These are phyloP conservation scores for Meloidogyne hapla DNA, from an alignment of 1,140 invertebrate species.

Conservation along the genomic window DNA sequence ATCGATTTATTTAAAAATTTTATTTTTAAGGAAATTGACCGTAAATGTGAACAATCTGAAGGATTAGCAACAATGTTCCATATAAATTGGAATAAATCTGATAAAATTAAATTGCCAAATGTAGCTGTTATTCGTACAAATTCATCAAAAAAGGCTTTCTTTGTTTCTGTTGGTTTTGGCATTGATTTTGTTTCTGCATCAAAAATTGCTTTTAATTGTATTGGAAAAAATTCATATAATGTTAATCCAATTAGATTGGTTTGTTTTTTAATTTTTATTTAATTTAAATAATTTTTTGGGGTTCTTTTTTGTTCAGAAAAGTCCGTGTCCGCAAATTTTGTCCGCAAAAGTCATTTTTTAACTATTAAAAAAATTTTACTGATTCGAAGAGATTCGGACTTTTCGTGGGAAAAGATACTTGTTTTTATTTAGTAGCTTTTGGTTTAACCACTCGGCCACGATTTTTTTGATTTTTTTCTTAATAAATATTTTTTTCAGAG, in stretches of 20 bases:
- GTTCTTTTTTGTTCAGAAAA: too few species aligned
- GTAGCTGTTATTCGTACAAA: constrained; percentile 12
- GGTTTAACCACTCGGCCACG: too few species aligned
- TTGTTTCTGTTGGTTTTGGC: constrained; percentile 23
- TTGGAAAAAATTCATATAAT: not conserved
- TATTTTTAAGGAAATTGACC: not conserved
- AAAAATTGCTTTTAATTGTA: constrained; percentile 20
- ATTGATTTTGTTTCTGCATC: constrained; percentile 12
- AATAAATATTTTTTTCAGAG: constrained; percentile 22
- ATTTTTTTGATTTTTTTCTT: not conserved
- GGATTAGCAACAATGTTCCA: constrained; percentile 1
- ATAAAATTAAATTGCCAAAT: not conserved
- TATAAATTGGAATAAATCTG: not conserved
- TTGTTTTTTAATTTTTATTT: not conserved
- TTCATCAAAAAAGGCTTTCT: constrained; percentile 2
- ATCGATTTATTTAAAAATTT: not conserved
- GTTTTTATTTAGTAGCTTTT: too few species aligned
- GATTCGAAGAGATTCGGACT: too few species aligned
- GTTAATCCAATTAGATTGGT: constrained; percentile 13
- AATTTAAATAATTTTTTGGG: too few species aligned
- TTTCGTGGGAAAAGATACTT: too few species aligned
- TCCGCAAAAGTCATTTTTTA: too few species aligned
- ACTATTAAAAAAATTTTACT: too few species aligned
- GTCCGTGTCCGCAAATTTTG: too few species aligned
- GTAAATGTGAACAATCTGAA: not conserved